Evolutionary conservation across 2,113 vertebrate genomes (phyloP).

Genomic region (Danio rerio): GRCz12tu NC_133193.1:48364001-48364500

Average conservation of each 20-base stretch:
- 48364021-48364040: neutral
- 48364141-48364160: neutral
- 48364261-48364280: neutral
- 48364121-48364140: neutral
- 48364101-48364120: neutral
- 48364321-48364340: neutral
- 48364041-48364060: neutral
- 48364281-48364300: slow-evolving; percentile 5
- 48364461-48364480: neutral
- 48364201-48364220: neutral
- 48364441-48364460: neutral
- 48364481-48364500: neutral
- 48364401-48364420: neutral
- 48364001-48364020: neutral
- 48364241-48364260: neutral
- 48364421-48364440: neutral
- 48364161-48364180: too few relatives aligned
- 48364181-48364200: neutral
- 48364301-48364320: neutral
- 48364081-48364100: neutral
- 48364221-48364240: neutral
- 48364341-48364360: neutral
- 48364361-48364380: neutral
- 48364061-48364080: neutral
- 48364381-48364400: neutral